phyloP scores from a whole-genome alignment of 2,888 invertebrate genomes.

The Sepioteuthis lessoniana region DNA sequence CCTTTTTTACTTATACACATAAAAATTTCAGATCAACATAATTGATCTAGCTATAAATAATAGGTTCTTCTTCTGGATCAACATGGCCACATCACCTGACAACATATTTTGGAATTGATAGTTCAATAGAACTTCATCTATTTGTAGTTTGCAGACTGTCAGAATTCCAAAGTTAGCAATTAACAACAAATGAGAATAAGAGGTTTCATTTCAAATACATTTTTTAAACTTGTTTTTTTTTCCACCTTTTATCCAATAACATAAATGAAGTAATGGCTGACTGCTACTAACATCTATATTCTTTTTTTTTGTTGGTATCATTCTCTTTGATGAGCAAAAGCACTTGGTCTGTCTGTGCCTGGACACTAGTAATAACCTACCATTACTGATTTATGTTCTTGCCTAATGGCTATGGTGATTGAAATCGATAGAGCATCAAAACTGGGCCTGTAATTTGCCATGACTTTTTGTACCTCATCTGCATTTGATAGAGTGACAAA shows the following conservation, averaged over 20 bases:
- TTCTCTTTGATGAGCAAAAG: constrained; percentile 40
- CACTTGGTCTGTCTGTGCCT: background rate
- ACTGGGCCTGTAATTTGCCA: background rate
- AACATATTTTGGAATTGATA: background rate
- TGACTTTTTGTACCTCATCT: background rate
- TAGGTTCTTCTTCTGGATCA: background rate
- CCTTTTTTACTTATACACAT: too few relatives aligned
- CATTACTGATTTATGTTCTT: constrained; percentile 36
- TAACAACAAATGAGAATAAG: background rate
- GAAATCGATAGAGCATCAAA: background rate
- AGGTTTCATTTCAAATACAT: background rate
- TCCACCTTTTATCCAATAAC: background rate
- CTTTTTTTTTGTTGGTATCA: background rate
- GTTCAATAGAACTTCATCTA: background rate
- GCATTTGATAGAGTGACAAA: background rate
- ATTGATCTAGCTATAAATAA: background rate
- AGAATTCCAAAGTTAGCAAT: background rate
- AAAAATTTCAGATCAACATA: background rate
- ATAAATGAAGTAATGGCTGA: background rate
- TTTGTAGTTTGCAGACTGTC: background rate
- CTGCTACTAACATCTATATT: background rate
- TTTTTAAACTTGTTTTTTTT: background rate
- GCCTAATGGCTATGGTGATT: background rate
- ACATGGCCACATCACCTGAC: too few relatives aligned
- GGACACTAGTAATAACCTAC: constrained; percentile 16